Conservation (phyloP, 1,140 invertebrate genomes). For the Lucilia cuprina region DNA sequence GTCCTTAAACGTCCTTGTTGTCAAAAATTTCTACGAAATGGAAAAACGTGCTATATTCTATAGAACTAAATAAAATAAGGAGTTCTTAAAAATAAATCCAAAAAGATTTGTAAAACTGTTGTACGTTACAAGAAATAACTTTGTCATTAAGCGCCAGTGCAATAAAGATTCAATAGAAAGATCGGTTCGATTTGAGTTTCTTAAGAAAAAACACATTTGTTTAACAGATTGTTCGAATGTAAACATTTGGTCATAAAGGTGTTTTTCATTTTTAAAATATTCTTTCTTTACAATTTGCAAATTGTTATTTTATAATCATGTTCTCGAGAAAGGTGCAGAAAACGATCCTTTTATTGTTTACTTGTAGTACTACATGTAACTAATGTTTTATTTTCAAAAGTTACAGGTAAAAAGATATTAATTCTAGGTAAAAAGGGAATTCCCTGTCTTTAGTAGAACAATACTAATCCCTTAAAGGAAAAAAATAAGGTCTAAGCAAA, state of each 20-base stretch:
- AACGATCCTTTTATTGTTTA: background rate
- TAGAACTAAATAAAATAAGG: background rate
- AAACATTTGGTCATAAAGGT: slow-evolving; percentile 7
- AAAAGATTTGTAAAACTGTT: background rate
- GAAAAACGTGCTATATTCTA: background rate
- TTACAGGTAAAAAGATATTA: background rate
- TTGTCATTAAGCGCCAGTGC: slow-evolving; percentile 7
- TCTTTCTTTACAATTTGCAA: slow-evolving; percentile 20
- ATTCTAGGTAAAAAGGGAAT: background rate
- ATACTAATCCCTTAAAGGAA: no score
- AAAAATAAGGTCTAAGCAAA: background rate
- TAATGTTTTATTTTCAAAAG: background rate
- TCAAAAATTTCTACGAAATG: no score
- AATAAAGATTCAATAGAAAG: background rate
- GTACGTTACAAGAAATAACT: background rate
- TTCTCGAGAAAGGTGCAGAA: background rate
- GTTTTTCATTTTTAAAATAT: slow-evolving; percentile 4
- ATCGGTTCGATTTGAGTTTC: background rate
- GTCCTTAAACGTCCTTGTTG: no score
- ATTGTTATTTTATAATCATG: slow-evolving; percentile 22
- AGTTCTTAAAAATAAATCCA: background rate
- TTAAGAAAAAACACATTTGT: background rate
- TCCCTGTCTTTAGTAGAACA: background rate
- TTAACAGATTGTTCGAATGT: background rate
- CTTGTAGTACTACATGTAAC: no score